Percentiles rank a stretch among this genome's conserved stretches.
These are phyloP conservation scores for Aphrocallistes beatrix DNA, from an alignment of 37 sponge, comb jelly and placozoan genomes.

Conservation along the genomic window DNA sequence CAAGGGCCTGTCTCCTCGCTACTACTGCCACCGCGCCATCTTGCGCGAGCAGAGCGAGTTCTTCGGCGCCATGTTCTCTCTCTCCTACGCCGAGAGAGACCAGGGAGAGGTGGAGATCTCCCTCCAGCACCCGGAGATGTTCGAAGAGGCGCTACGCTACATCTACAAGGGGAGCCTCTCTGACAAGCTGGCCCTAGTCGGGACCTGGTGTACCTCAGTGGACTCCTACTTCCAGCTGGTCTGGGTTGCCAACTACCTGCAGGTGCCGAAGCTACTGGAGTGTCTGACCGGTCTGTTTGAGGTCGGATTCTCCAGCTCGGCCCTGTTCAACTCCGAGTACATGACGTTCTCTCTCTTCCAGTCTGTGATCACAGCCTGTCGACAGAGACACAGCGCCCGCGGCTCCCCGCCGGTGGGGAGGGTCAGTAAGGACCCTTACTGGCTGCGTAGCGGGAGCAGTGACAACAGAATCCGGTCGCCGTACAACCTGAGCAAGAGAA, in stretches of 20 bases:
- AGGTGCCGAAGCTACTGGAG: not conserved
- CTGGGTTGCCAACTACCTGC: constrained; percentile 7
- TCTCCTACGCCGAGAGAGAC: not conserved
- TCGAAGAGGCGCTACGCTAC: not conserved
- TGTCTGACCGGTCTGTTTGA: not conserved
- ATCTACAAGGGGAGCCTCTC: not conserved
- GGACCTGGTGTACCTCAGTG: not conserved
- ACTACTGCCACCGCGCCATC: not conserved
- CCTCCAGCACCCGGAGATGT: constrained; percentile 5
- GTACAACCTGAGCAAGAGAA: not conserved
- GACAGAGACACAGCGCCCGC: not conserved
- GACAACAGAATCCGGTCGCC: not conserved
- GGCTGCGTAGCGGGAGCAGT: not conserved
- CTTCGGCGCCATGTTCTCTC: constrained; percentile 9
- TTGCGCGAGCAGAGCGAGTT: not conserved
- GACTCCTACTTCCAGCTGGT: not conserved
- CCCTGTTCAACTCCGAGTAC: constrained; percentile 7
- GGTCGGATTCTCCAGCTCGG: not conserved
- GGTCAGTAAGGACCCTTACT: not conserved
- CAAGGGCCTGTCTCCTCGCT: not conserved
- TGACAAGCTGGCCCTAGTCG: not conserved
- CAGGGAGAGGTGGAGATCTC: not conserved
- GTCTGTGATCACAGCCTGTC: not conserved
- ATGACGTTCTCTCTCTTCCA: not conserved
- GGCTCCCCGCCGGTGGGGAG: not conserved